These are phyloP conservation scores for Tangara arthus DNA, from an alignment of 2,797 vertebrate species.

Conservation along the genomic window DNA sequence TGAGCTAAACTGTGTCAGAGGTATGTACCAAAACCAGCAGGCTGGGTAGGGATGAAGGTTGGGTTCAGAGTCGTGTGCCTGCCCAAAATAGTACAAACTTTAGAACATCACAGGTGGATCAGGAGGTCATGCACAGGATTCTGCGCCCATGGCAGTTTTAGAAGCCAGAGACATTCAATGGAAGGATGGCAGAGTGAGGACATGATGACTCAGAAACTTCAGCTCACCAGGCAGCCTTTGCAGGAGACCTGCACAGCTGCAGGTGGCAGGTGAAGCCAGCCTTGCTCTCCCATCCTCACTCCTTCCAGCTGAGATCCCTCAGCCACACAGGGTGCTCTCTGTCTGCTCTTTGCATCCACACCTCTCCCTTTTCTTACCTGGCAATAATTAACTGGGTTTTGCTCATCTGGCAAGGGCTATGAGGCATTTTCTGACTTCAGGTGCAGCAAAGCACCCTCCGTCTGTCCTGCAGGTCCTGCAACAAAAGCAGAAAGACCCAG, in stretches of 20 bases:
- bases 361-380: neutral
- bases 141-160: neutral
- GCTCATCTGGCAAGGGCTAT: neutral
- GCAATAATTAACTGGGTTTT: neutral
- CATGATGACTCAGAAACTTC: neutral
- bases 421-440: neutral
- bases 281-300: neutral
- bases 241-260: neutral
- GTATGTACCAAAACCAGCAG: fast-evolving
- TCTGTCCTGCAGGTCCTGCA: neutral
- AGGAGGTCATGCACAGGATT: fast-evolving
- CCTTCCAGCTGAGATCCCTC: neutral
- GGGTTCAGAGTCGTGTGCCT: neutral
- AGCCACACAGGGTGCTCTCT: neutral
- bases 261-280: neutral
- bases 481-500: neutral
- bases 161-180: neutral
- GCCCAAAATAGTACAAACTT: neutral
- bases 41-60: neutral
- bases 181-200: neutral
- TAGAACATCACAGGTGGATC: neutral
- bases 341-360: neutral
- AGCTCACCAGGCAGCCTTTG: neutral
- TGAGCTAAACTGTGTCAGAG: neutral
- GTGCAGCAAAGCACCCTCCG: neutral